Percentiles rank a stretch among this genome's conserved stretches.
Evolutionary conservation across 2,797 vertebrate species (phyloP).

Genomic region (Gila robusta): DNA sequence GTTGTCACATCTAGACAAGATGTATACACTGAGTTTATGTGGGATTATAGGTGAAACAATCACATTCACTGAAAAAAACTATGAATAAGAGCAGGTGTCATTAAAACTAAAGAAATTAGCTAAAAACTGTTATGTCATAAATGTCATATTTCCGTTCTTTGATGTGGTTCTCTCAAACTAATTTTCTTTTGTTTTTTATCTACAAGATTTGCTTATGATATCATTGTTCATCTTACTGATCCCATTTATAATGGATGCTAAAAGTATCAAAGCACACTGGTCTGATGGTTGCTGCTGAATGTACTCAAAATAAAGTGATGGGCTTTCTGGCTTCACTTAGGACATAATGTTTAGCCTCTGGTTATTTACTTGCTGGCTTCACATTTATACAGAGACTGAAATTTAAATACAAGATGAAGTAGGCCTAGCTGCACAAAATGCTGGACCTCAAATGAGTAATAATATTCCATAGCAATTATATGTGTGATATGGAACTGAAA

Average conservation of each 20-base stretch:
- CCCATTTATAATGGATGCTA: background rate
- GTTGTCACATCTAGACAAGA: constrained; percentile 60
- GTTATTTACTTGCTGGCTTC: constrained; percentile 21
- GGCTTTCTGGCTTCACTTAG: constrained; percentile 12
- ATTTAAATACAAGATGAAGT: constrained; percentile 26
- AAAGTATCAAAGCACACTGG: background rate
- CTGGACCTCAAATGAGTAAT: constrained; percentile 28
- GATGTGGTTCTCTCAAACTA: background rate
- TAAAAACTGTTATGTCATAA: background rate
- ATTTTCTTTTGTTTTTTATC: background rate
- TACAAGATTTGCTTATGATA: constrained; percentile 14
- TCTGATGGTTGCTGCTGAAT: constrained; percentile 7
- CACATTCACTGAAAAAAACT: background rate
- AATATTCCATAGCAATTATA: constrained; percentile 21
- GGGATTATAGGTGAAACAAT: constrained; percentile 41
- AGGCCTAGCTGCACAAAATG: constrained; percentile 1
- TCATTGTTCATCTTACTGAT: background rate
- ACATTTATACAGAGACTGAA: constrained; percentile 7
- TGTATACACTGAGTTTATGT: constrained; percentile 63
- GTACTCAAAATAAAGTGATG: constrained; percentile 22
- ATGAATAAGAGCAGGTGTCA: background rate
- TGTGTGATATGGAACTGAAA: constrained; percentile 17
- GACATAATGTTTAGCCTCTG: constrained; percentile 15
- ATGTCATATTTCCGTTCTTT: background rate
- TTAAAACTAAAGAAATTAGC: background rate